phyloP scores from a whole-genome alignment of 2,797 vertebrate species.

The Sylvilagus floridanus region DNA sequence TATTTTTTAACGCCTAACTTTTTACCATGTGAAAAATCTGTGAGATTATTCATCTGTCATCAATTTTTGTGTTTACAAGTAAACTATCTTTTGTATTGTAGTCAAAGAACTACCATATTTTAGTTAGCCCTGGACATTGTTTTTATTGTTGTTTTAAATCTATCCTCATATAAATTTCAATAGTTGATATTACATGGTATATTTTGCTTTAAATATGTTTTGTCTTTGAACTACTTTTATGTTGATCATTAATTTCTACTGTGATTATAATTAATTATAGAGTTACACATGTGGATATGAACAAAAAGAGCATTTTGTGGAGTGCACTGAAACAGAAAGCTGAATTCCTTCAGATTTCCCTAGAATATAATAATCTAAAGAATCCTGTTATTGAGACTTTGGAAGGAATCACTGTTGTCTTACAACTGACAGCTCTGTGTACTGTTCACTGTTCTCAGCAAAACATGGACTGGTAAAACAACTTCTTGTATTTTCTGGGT shows the following conservation, averaged over 20 bases:
- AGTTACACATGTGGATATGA: constrained; percentile 89
- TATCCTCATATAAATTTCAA: constrained; percentile 38
- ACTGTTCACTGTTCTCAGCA: constrained; percentile 86
- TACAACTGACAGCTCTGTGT: constrained; percentile 92
- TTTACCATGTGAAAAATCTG: constrained; percentile 57
- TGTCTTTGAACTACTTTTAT: constrained; percentile 21
- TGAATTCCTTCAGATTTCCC: constrained; percentile 88
- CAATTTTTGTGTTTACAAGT: constrained; percentile 32
- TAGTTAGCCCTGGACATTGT: neutral
- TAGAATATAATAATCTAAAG: constrained; percentile 81
- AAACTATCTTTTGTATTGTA: constrained; percentile 41
- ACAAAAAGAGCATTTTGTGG: constrained; percentile 91
- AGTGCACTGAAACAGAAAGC: constrained; percentile 88
- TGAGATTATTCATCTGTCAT: neutral
- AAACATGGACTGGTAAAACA: constrained; percentile 84
- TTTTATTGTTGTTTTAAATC: constrained; percentile 54
- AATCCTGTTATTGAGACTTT: constrained; percentile 84
- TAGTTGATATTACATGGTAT: neutral
- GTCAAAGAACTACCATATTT: constrained; percentile 45
- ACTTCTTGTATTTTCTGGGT: constrained; percentile 65
- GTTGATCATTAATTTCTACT: constrained; percentile 59
- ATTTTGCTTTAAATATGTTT: constrained; percentile 54
- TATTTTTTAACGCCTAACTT: constrained; percentile 58
- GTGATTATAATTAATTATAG: constrained; percentile 83
- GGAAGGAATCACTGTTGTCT: constrained; percentile 90